These are phyloP conservation scores for Pristionchus maxplancki DNA, from an alignment of 2,888 invertebrate genomes.

Conservation along the genomic window DNA sequence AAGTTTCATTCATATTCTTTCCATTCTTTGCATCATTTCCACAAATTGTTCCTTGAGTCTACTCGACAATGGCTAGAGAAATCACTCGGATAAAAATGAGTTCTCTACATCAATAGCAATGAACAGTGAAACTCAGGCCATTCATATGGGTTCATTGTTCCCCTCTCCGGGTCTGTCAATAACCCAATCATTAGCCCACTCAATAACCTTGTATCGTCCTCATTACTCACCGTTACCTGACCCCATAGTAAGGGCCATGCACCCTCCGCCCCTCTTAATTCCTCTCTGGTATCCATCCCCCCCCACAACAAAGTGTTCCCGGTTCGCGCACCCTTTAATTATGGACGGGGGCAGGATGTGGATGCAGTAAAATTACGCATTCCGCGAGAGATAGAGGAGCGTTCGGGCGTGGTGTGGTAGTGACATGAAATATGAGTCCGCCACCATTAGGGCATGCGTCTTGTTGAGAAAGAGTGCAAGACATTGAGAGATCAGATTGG, in stretches of 20 bases:
- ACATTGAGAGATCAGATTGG: not conserved
- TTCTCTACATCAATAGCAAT: too few species aligned
- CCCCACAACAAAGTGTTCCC: conserved; percentile 26
- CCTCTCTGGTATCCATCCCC: not conserved
- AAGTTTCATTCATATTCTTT: not conserved
- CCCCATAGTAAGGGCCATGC: not conserved
- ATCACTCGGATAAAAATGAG: too few species aligned
- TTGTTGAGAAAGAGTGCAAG: not conserved
- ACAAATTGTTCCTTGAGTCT: too few species aligned
- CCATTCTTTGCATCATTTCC: too few species aligned
- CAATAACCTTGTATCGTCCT: conserved; percentile 3
- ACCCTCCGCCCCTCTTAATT: not conserved
- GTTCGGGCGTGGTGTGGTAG: not conserved
- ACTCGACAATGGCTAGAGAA: too few species aligned
- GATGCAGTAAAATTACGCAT: conserved; percentile 43
- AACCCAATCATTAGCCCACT: conserved; percentile 15
- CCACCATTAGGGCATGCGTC: not conserved
- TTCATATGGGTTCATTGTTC: not conserved
- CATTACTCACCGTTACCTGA: conserved; percentile 41
- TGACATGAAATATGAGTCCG: conserved; percentile 23
- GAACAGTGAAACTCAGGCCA: too few species aligned
- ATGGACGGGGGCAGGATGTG: conserved; percentile 10
- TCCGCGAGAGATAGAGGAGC: not conserved
- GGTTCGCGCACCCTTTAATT: conserved; percentile 36
- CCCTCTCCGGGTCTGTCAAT: not conserved